These are phyloP conservation scores for Theristicus caerulescens DNA, from an alignment of 2,113 vertebrate genomes.

Conservation along the genomic window DNA sequence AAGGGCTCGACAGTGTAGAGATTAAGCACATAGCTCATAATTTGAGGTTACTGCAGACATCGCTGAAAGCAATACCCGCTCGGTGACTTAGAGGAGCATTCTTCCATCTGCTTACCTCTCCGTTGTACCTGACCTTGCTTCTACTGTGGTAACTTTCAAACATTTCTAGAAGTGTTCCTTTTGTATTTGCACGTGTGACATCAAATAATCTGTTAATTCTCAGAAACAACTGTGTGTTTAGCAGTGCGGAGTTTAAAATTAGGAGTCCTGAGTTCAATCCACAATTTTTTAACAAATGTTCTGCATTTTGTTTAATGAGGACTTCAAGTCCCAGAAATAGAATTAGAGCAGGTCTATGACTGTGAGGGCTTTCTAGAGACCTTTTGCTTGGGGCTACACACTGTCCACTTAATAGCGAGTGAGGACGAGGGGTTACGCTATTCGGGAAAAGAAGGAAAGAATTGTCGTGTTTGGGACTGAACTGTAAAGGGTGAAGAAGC, in stretches of 20 bases:
- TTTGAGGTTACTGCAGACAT: neutral
- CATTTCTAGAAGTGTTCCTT: neutral
- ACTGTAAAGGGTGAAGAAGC: neutral
- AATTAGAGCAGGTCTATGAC: neutral
- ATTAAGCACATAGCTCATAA: neutral
- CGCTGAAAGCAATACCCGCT: neutral
- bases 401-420: accelerated
- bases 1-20: neutral
- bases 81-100: neutral
- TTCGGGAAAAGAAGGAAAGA: neutral
- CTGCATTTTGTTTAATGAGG: neutral
- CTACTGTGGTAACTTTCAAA: neutral
- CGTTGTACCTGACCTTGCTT: neutral
- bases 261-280: neutral
- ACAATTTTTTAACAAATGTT: neutral
- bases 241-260: neutral
- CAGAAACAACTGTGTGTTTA: neutral
- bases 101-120: neutral
- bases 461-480: neutral
- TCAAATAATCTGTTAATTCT: neutral
- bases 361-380: neutral
- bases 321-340: neutral
- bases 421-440: accelerated
- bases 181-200: neutral
- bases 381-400: neutral